Conservation (phyloP, 2,113 vertebrate genomes). For the Dryoscopus gambensis region DNA sequence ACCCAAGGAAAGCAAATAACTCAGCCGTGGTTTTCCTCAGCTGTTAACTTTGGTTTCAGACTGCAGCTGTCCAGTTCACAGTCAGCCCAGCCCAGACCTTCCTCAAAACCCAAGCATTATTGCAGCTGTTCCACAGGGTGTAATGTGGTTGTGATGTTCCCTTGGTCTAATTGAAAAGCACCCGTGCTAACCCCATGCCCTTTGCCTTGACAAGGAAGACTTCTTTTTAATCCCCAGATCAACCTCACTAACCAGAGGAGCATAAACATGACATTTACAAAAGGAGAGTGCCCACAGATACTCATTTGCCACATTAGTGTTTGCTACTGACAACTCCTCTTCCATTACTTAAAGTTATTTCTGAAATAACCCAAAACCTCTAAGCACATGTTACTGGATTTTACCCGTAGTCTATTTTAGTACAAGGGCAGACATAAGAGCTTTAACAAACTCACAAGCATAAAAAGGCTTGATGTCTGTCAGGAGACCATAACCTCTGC, state of each 20-base stretch:
- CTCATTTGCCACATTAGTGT: not conserved
- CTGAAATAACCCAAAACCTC: not conserved
- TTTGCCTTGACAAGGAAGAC: not conserved
- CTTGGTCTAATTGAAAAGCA: not conserved
- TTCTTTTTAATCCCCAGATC: slow-evolving; percentile 17
- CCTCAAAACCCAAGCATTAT: not conserved
- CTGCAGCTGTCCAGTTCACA: not conserved
- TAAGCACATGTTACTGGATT: not conserved
- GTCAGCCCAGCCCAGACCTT: not conserved
- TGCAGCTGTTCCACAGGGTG: not conserved
- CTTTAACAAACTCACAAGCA: not conserved
- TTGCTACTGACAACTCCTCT: not conserved
- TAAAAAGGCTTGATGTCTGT: not conserved
- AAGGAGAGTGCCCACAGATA: not conserved
- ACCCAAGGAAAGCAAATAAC: not conserved
- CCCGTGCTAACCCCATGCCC: not conserved
- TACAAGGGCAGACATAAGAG: not conserved
- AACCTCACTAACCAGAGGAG: not conserved
- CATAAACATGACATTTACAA: not conserved
- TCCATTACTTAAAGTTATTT: not conserved
- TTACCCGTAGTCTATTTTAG: not conserved
- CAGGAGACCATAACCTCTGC: not conserved
- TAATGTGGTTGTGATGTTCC: not conserved
- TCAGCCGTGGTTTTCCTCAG: not conserved
- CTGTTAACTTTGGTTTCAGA: not conserved